Base-by-base conservation (phyloP, 2,888 invertebrate species). In the Drosophila neotestacea region DNA sequence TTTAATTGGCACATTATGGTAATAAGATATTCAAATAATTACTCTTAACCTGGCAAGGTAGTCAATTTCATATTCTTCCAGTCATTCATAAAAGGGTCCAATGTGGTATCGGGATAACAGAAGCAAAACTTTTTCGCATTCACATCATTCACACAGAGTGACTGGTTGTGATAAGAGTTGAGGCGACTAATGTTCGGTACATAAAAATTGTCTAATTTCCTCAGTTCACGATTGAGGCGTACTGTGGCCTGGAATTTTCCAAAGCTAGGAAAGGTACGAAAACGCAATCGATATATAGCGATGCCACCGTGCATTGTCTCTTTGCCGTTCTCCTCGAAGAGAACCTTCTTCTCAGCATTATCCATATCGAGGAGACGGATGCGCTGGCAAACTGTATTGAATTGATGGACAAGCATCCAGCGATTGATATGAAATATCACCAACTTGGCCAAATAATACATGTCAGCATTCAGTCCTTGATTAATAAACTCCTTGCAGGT, bases 201-300 rank as follows among this genome's bases (percentile, higher is more conserved):
- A 39, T 94, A 84, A 4, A 95, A 65, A 59, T 92, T 80, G 0
- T 52, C 47, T 68, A 93, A 93, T 10, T 89, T 80, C 10, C 88
- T 74, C 1, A 73, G 80, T 4, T 73, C 64, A 0, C 48, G 32
- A 46, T 79, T 56, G 5, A 3, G 96, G 93, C 3, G 95, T 0
- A 96, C 93, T 0, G 95, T 95, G 0, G 95, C 94, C 92, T 96
- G 96, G 82, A 95, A 96, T 46, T 94, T 92, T 6, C 94, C 94
- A 50, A 93, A 93, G 0, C 94, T 94, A 0, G 96, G 96, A 7
- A 85, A 88, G 38, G 95, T 94, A 69, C 94, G 93, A 62, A 96
- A 93, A 39, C 94, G 93, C 36, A 95, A 6, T 0, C 81, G 85
- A 48, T 71, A 76, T 0, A 13, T 56, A 9, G 1, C 16, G 27